phyloP scores from a whole-genome alignment of 2,888 invertebrate genomes.

The Agrotis exclamationis region DNA sequence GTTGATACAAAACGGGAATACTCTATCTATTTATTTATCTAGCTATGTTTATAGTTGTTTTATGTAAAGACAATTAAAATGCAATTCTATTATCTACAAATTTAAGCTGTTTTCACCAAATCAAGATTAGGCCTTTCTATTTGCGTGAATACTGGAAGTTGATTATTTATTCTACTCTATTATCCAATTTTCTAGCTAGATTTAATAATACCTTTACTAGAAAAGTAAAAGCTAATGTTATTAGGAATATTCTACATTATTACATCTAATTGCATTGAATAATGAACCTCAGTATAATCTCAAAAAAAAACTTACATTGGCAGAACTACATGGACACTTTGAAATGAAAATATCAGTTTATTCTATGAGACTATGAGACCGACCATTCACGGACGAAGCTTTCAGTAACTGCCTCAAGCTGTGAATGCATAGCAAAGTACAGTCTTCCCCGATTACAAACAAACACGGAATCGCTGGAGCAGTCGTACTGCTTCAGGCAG shows the following conservation, averaged over 20 bases:
- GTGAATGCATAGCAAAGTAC: too few relatives aligned
- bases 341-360: background rate
- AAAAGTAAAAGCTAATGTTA: conserved; percentile 7
- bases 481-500: too few relatives aligned
- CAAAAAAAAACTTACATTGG: background rate
- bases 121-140: conserved; percentile 14
- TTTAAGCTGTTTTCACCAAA: conserved; percentile 1
- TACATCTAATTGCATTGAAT: conserved; percentile 47
- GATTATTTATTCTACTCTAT: conserved; percentile 10
- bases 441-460: too few relatives aligned
- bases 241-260: conserved; percentile 11
- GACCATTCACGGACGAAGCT: too few relatives aligned
- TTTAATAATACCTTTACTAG: background rate
- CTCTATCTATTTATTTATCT: background rate
- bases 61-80: conserved; percentile 41
- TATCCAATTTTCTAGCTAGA: conserved; percentile 18
- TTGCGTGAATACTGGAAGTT: conserved; percentile 32
- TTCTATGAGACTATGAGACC: too few relatives aligned
- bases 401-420: too few relatives aligned
- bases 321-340: background rate
- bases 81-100: conserved; percentile 8
- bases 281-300: background rate
- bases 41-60: conserved; percentile 1
- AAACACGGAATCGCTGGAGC: too few relatives aligned
- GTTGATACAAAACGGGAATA: conserved; percentile 6